A percentile compares a stretch with the other conserved stretches of the same genome.
Evolutionary conservation across 2,888 invertebrate species (phyloP).

Genomic region (Patella pellucida): DNA sequence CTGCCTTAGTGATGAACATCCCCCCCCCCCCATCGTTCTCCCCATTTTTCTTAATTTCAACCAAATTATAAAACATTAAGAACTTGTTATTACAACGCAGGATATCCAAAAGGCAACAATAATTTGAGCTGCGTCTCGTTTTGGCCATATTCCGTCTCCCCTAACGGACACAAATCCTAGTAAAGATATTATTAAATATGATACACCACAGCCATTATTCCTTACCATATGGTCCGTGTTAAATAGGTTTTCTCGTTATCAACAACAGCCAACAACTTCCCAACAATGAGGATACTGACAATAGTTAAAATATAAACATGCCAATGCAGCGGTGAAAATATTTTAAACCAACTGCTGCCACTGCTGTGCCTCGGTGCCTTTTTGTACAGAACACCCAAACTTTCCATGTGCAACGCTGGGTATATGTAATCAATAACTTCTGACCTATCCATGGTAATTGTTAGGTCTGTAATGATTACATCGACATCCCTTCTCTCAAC

Average conservation of each 20-base stretch:
- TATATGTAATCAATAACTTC: neutral
- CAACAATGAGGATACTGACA: neutral
- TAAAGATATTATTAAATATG: no score
- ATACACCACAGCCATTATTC: no score
- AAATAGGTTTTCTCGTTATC: neutral
- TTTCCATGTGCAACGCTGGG: neutral
- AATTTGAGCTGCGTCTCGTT: neutral
- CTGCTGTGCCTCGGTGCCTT: neutral
- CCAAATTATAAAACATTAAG: no score
- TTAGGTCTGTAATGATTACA: neutral
- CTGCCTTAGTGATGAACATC: no score
- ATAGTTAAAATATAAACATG: neutral
- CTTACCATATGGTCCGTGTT: no score
- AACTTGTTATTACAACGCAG: neutral
- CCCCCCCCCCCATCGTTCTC: no score
- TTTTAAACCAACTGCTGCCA: neutral
- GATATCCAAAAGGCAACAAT: neutral
- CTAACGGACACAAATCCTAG: neutral
- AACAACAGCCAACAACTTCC: neutral
- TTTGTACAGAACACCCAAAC: neutral
- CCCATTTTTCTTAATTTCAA: no score
- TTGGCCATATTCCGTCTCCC: neutral
- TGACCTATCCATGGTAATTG: neutral
- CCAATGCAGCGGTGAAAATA: neutral
- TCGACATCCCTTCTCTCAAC: neutral